phyloP scores from a whole-genome alignment of 2,888 invertebrate genomes.

The Plebejus argus region DNA sequence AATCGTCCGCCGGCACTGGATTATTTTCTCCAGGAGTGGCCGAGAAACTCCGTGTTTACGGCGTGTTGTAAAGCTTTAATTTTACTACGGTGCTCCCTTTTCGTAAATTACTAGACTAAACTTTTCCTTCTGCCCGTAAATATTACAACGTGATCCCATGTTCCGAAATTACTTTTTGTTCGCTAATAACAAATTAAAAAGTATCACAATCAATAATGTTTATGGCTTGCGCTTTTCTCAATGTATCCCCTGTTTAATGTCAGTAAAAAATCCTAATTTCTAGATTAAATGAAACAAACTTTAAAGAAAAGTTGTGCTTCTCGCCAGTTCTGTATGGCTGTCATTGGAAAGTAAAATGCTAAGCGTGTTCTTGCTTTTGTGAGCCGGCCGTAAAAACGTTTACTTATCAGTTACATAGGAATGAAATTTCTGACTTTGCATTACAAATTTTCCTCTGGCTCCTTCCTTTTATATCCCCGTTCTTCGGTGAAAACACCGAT shows the following conservation, averaged over 20 bases:
- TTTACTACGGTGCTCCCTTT: slow-evolving; percentile 17
- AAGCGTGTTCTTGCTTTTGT: slow-evolving; percentile 71
- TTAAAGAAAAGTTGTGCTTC: slow-evolving; percentile 45
- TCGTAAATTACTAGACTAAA: slow-evolving; percentile 19
- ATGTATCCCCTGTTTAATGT: neutral
- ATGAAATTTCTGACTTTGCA: slow-evolving; percentile 79
- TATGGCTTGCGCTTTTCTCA: neutral
- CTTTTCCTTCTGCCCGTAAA: slow-evolving; percentile 11
- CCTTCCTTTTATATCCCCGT: slow-evolving; percentile 70
- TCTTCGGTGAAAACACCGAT: slow-evolving; percentile 76
- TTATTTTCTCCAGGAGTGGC: slow-evolving; percentile 53
- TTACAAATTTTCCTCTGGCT: slow-evolving; percentile 76
- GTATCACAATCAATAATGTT: neutral
- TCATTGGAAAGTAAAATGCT: slow-evolving; percentile 64
- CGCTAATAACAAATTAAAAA: neutral
- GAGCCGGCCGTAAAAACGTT: slow-evolving; percentile 63
- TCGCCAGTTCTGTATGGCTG: slow-evolving; percentile 56
- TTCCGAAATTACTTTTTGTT: slow-evolving; percentile 21
- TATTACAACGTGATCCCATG: slow-evolving; percentile 17
- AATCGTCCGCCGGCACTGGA: slow-evolving; percentile 67
- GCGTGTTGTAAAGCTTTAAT: slow-evolving; percentile 16
- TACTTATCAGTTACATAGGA: slow-evolving; percentile 75
- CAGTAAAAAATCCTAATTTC: neutral
- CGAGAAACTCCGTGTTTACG: slow-evolving; percentile 12
- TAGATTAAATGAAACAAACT: neutral